phyloP scores from a whole-genome alignment of 2,113 vertebrate species.

The Upupa epops region DNA sequence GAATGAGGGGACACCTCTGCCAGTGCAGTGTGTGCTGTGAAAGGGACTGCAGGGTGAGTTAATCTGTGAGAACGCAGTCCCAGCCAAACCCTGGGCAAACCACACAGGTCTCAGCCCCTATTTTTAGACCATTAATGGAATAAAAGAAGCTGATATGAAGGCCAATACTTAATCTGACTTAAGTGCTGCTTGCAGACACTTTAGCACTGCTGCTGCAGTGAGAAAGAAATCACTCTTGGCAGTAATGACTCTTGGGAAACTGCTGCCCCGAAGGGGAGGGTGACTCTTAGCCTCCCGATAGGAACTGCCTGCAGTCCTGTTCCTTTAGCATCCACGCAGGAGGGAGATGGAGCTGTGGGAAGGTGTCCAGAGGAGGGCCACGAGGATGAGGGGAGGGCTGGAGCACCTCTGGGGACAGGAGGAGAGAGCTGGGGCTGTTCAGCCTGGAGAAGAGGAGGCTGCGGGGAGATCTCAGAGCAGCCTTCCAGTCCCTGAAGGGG shows the following conservation, averaged over 20 bases:
- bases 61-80: background rate
- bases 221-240: background rate
- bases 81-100: background rate
- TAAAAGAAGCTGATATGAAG: slow-evolving; percentile 1
- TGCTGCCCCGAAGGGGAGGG: background rate
- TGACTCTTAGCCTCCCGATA: background rate
- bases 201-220: background rate
- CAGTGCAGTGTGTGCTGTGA: accelerated
- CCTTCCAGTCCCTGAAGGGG: too few relatives aligned
- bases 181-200: background rate
- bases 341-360: too few relatives aligned
- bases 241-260: slow-evolving; percentile 8
- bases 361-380: too few relatives aligned
- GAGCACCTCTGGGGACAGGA: too few relatives aligned
- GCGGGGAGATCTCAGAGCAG: too few relatives aligned
- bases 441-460: too few relatives aligned
- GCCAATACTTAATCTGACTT: background rate
- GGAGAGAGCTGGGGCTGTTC: too few relatives aligned
- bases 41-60: background rate
- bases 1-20: background rate
- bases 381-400: too few relatives aligned
- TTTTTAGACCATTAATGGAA: slow-evolving; percentile 17
- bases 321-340: background rate
- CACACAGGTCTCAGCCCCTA: background rate
- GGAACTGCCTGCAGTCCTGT: background rate